Conservation (phyloP, 2,888 invertebrate genomes). For the Nymphalis urticae region DNA sequence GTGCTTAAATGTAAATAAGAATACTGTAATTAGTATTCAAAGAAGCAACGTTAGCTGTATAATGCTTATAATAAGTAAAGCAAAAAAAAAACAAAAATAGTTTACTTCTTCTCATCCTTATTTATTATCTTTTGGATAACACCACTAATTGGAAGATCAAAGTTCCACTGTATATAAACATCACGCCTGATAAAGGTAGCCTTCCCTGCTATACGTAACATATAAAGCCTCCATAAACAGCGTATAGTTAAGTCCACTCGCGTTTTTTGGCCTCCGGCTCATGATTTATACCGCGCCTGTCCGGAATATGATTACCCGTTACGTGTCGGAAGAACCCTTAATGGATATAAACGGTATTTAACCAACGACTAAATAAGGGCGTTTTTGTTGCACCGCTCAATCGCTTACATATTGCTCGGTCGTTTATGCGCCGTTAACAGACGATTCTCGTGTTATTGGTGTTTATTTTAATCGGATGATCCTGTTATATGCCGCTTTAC, state of each 20-base stretch:
- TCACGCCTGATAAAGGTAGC: neutral
- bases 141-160: neutral
- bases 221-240: constrained; percentile 20
- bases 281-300: constrained; percentile 77
- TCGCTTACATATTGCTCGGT: constrained; percentile 50
- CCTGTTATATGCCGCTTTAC: constrained; percentile 14
- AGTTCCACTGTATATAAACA: neutral
- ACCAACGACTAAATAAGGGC: constrained; percentile 37
- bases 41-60: too few species aligned
- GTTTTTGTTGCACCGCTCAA: constrained; percentile 52
- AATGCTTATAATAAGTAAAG: too few species aligned
- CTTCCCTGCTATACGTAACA: neutral
- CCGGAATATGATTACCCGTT: constrained; percentile 59
- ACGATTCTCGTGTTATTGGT: constrained; percentile 28
- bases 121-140: neutral
- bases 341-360: constrained; percentile 74
- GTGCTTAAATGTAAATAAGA: too few species aligned
- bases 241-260: constrained; percentile 9
- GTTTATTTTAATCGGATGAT: constrained; percentile 32
- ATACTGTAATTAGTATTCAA: too few species aligned
- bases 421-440: constrained; percentile 37
- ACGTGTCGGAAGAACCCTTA: constrained; percentile 75
- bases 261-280: constrained; percentile 63
- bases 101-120: too few species aligned
- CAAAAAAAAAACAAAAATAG: too few species aligned